Conservation (phyloP, 2,888 invertebrate genomes). For the Leptogaster cylindrica region DNA sequence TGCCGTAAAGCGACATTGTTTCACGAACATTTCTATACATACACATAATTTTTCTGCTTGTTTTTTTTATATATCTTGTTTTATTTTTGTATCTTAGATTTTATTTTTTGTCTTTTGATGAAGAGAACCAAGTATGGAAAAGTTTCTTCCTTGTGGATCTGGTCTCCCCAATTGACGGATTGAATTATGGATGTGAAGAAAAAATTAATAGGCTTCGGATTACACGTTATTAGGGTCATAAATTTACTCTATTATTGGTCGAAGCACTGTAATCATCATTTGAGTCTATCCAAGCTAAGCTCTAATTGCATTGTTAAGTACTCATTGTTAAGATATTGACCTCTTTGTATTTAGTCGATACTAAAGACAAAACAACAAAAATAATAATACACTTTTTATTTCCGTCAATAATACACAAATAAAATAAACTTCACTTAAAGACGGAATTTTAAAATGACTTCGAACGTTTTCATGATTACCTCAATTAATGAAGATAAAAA, state of each 20-base stretch:
- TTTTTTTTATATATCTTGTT: too few relatives aligned
- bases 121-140: too few relatives aligned
- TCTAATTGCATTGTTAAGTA: conserved; percentile 23
- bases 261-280: neutral
- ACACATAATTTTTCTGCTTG: neutral
- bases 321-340: conserved; percentile 24
- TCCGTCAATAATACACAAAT: too few relatives aligned
- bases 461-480: too few relatives aligned
- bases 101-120: too few relatives aligned
- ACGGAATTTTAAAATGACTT: too few relatives aligned
- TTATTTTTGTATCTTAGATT: too few relatives aligned
- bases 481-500: too few relatives aligned
- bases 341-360: conserved; percentile 7
- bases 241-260: conserved; percentile 1
- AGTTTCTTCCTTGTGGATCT: too few relatives aligned
- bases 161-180: conserved; percentile 27
- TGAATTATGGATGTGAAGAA: conserved; percentile 14
- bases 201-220: conserved; percentile 3
- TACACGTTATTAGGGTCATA: neutral
- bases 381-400: too few relatives aligned
- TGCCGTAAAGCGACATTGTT: neutral
- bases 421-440: too few relatives aligned
- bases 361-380: too few relatives aligned
- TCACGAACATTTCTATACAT: neutral
- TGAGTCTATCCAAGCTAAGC: neutral